Evolutionary conservation across 1,140 invertebrate species (phyloP).

Genomic region (Drosophila willistoni): DNA sequence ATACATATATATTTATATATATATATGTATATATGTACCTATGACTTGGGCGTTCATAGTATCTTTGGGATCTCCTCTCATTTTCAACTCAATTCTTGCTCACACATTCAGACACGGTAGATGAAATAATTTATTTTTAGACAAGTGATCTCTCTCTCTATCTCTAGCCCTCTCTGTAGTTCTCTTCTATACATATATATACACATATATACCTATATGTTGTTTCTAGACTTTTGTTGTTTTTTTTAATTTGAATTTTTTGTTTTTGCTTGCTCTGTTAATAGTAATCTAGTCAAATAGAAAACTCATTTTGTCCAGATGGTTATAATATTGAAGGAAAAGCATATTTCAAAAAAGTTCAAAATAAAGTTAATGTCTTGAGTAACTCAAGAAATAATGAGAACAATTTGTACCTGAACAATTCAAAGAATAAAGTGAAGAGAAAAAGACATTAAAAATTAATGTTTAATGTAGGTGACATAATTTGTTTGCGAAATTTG

Average conservation of each 20-base stretch:
- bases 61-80: slow-evolving; percentile 20
- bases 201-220: slow-evolving; percentile 9
- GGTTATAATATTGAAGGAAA: slow-evolving; percentile 11
- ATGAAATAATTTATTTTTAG: slow-evolving; percentile 53
- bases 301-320: slow-evolving; percentile 13
- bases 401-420: neutral
- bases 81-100: slow-evolving; percentile 1
- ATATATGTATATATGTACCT: slow-evolving; percentile 21
- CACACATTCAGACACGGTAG: slow-evolving; percentile 1
- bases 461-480: too few relatives aligned
- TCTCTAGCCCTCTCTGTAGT: too few relatives aligned
- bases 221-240: slow-evolving; percentile 18
- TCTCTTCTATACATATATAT: too few relatives aligned
- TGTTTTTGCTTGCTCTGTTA: slow-evolving; percentile 34
- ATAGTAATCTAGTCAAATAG: slow-evolving; percentile 12
- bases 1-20: slow-evolving; percentile 18
- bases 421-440: neutral
- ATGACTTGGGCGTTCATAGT: slow-evolving; percentile 25
- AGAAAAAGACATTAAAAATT: too few relatives aligned
- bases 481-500: neutral
- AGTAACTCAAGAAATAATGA: neutral
- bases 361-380: neutral
- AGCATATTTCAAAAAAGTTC: neutral
- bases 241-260: slow-evolving; percentile 32
- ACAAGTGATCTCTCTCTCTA: slow-evolving; percentile 36